Conservation (phyloP, 2,797 vertebrate genomes). For the Caiman crocodilus region DNA sequence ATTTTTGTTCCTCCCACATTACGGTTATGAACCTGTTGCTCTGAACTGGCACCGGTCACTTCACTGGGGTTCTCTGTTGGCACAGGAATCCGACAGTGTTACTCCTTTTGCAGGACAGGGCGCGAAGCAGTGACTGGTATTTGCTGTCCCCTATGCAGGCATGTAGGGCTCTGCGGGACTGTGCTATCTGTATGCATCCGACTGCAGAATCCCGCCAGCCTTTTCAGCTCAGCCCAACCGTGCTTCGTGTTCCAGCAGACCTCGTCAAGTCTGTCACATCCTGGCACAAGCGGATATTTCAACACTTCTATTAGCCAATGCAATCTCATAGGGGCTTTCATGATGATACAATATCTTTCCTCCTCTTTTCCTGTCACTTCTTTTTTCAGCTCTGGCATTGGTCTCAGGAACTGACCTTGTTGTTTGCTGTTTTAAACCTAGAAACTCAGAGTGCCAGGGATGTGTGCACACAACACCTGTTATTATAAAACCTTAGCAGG, state of each 20-base stretch:
- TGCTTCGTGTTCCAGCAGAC: constrained; percentile 7
- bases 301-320: constrained; percentile 39
- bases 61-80: background rate
- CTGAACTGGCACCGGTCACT: background rate
- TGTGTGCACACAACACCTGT: fast-evolving
- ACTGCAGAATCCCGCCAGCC: background rate
- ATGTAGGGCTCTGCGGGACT: background rate
- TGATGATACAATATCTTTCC: constrained; percentile 3
- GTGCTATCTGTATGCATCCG: no score
- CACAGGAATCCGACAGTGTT: background rate
- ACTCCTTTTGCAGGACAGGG: background rate
- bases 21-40: background rate
- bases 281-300: constrained; percentile 56
- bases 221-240: background rate
- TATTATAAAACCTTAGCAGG: background rate
- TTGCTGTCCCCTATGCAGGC: background rate
- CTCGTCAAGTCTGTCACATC: constrained; percentile 49
- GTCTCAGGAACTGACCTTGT: constrained; percentile 70
- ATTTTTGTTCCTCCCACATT: background rate
- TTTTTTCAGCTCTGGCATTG: background rate
- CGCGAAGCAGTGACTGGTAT: no score
- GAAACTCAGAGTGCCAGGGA: background rate
- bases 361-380: constrained; percentile 11
- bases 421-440: background rate
- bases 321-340: constrained; percentile 33